Percentiles rank a stretch among this genome's conserved stretches.
phyloP scores from a whole-genome alignment of 2,113 vertebrate species.

The Cairina moschata region DNA sequence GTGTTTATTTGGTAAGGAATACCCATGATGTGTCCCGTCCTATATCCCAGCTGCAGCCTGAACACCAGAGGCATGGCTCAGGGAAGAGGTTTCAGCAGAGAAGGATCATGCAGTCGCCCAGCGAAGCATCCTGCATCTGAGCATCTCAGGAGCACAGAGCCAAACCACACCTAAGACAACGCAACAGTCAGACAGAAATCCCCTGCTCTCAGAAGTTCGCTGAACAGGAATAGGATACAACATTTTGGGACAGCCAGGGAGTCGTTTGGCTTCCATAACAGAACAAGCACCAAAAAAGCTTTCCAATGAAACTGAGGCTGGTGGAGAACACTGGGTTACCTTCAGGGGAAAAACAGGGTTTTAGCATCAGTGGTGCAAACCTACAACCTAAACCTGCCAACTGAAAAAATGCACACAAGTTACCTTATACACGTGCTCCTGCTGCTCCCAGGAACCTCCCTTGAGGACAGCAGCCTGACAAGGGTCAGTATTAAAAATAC shows the following conservation, averaged over 20 bases:
- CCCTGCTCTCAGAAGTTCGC: background rate
- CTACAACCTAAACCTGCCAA: background rate
- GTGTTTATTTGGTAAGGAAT: background rate
- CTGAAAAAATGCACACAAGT: background rate
- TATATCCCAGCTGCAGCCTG: background rate
- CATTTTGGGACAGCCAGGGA: background rate
- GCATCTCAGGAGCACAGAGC: background rate
- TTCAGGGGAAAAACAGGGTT: background rate
- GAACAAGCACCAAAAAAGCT: background rate
- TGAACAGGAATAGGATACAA: background rate
- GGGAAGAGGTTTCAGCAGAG: background rate
- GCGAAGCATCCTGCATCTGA: background rate
- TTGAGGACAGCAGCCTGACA: background rate
- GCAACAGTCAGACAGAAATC: background rate
- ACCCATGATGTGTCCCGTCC: background rate
- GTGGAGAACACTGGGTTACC: background rate
- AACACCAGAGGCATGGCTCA: background rate
- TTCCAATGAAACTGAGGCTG: background rate
- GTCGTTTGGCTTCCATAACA: fast-evolving
- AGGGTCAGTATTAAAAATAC: background rate
- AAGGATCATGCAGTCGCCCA: background rate
- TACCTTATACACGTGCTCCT: background rate
- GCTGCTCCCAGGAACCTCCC: background rate
- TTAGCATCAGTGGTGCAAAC: background rate
- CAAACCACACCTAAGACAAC: background rate